These are phyloP conservation scores for Drosophila kikkawai DNA, from an alignment of 1,140 invertebrate genomes.

Conservation along the genomic window DNA sequence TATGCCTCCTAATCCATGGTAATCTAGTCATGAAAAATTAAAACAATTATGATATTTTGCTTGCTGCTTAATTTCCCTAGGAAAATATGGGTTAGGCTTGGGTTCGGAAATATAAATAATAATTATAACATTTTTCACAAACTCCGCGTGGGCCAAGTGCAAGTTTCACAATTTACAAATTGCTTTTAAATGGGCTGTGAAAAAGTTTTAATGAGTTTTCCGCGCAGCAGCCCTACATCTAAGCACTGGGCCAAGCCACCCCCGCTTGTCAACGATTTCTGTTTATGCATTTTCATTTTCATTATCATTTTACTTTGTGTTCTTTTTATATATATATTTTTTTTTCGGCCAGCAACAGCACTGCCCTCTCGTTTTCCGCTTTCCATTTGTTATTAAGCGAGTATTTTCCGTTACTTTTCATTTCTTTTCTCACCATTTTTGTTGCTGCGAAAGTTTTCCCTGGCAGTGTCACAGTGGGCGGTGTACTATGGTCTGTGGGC, in stretches of 20 bases:
- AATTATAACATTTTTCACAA: slow-evolving; percentile 63
- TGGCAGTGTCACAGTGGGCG: slow-evolving; percentile 25
- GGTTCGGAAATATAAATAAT: slow-evolving; percentile 55
- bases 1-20: not conserved
- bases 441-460: slow-evolving; percentile 24
- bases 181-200: slow-evolving; percentile 84
- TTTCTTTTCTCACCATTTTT: slow-evolving; percentile 19
- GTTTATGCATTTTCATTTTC: slow-evolving; percentile 81
- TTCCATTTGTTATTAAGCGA: slow-evolving; percentile 70
- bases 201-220: slow-evolving; percentile 84
- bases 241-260: slow-evolving; percentile 26
- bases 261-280: slow-evolving; percentile 25
- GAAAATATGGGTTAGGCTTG: slow-evolving; percentile 23
- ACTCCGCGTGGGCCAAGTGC: slow-evolving; percentile 41
- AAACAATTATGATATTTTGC: not conserved
- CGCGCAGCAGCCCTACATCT: slow-evolving; percentile 46
- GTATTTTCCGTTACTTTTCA: slow-evolving; percentile 52
- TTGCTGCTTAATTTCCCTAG: not conserved
- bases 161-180: slow-evolving; percentile 79
- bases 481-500: slow-evolving; percentile 30
- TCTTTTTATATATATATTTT: not conserved
- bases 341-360: slow-evolving; percentile 19
- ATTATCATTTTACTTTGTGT: slow-evolving; percentile 64
- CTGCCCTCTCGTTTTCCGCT: slow-evolving; percentile 45
- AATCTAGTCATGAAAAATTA: not conserved